Conservation (phyloP, 2,113 vertebrate genomes). For the Clarias gariepinus region DNA sequence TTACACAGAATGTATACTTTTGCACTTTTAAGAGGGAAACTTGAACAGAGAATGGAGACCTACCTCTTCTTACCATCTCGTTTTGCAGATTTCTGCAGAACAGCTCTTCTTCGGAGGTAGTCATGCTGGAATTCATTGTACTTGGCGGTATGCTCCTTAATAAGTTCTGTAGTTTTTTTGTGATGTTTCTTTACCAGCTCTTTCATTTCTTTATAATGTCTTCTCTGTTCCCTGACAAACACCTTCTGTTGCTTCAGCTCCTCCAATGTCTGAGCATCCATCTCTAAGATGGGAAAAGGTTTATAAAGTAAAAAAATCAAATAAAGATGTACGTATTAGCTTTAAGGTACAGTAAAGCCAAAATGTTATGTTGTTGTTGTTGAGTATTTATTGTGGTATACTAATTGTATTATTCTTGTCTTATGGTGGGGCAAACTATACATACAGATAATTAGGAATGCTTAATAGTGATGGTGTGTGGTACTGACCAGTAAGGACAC, state of each 20-base stretch:
- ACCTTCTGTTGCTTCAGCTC: constrained; percentile 90
- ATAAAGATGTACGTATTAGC: no score
- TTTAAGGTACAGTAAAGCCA: no score
- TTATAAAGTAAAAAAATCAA: no score
- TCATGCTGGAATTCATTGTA: constrained; percentile 86
- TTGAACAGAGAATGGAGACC: constrained; percentile 34
- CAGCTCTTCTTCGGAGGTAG: constrained; percentile 75
- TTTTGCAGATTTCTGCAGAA: constrained; percentile 82
- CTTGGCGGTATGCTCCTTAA: constrained; percentile 86
- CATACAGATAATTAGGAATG: background rate
- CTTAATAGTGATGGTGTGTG: constrained; percentile 1
- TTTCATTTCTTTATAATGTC: constrained; percentile 98
- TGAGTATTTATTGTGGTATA: background rate
- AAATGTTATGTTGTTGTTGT: no score
- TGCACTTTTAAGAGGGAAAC: background rate
- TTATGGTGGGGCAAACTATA: background rate
- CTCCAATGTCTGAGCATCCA: constrained; percentile 84
- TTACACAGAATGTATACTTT: background rate
- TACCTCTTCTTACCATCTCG: constrained; percentile 93
- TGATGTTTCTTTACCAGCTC: constrained; percentile 93
- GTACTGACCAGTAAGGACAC: constrained; percentile 88
- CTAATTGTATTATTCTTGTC: background rate
- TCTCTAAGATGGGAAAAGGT: constrained; percentile 73
- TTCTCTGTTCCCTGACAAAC: constrained; percentile 92
- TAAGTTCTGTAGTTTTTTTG: constrained; percentile 92